Evolutionary conservation across 2,888 invertebrate genomes (phyloP), one percentile per base, ranked within the genome.

Genomic region (Phania funesta): DNA sequence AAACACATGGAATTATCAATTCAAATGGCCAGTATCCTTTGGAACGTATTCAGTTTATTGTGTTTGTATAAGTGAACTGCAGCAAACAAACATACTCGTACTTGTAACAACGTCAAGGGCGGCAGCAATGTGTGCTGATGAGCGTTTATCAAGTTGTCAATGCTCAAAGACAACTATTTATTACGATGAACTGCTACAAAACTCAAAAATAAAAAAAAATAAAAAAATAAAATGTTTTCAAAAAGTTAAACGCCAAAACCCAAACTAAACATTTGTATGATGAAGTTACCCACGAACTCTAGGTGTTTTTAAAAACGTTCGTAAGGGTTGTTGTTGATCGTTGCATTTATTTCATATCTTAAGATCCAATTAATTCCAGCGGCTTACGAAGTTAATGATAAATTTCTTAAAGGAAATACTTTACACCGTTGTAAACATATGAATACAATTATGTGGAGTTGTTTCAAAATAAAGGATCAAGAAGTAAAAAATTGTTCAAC

Each of bases 61-160:
- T 7, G 9, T 20, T 29, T 13, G 11, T 8, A 26, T 18, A 22
- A 38, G 5, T 13, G 13, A 44, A 52, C 70, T 4, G n/a, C 32
- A 32, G 11, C n/a, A n/a, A n/a, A n/a, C n/a, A n/a, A n/a, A n/a
- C 29, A 4, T 29, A 29, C 29, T 29, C 29, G n/a, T 5, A 35
- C n/a, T 5, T 32, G 2, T 6, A 46, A 16, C 54, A 50, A 29
- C 50, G 44, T 48, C 50, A 60, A 50, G 41, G 22, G 22, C 18
- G 9, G 18, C 35, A 54, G 58, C 87, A 87, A 86, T 87, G 86
- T 87, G 87, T 85, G 86, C 85, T 87, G 87, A 87, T 86, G 86
- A 84, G 84, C 84, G 86, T 87, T 88, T 88, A 88, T 88, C 88
- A 88, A 88, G 88, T 88, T 88, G 88, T 88, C 88, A 88, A 86